Evolutionary conservation across 2,888 invertebrate species (phyloP).

Genomic region (Brachypalpus laphriformis): DNA sequence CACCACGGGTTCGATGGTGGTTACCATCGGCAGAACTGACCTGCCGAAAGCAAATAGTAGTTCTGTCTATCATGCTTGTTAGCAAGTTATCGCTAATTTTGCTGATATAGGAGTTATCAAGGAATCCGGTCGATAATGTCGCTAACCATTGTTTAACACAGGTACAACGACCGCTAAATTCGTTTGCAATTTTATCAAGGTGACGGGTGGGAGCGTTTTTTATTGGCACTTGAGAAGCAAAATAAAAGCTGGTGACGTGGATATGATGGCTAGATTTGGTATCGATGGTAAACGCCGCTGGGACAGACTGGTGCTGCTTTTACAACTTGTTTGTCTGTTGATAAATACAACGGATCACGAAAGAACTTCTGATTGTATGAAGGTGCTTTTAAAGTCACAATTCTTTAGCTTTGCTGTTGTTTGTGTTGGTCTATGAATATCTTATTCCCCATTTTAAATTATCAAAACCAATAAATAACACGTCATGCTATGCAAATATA

Average conservation of each 20-base stretch:
- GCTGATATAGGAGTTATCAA: background rate
- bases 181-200: background rate
- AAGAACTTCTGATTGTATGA: too few relatives aligned
- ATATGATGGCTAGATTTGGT: background rate
- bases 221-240: background rate
- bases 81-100: background rate
- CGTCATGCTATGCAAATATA: too few relatives aligned
- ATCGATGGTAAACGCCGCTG: background rate
- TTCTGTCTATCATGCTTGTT: background rate
- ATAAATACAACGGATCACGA: too few relatives aligned
- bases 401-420: background rate
- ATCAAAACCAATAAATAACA: too few relatives aligned
- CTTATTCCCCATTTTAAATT: too few relatives aligned
- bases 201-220: background rate
- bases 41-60: background rate
- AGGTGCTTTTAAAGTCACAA: too few relatives aligned
- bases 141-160: background rate
- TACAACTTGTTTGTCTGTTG: too few relatives aligned
- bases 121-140: background rate
- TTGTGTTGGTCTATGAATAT: too few relatives aligned
- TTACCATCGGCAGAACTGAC: slow-evolving; percentile 4
- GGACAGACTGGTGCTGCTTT: too few relatives aligned
- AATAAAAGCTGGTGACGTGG: background rate
- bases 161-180: background rate
- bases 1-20: background rate